Conservation (phyloP, 2,888 invertebrate genomes). For the Boloria euphrosyne region DNA sequence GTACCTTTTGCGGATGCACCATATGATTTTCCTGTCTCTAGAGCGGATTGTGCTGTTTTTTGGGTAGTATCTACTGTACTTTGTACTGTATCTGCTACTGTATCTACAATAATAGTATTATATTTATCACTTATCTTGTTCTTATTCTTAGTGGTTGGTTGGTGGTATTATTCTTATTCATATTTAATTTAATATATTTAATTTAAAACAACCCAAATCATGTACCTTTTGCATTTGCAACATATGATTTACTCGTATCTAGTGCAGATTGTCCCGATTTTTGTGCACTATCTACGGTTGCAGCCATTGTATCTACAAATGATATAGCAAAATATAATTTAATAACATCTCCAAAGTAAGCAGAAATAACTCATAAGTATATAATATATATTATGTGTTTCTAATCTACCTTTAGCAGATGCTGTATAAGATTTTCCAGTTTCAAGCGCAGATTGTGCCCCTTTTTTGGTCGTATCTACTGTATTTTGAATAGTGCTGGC, state of each 20-base stretch:
- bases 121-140: not conserved
- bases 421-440: conserved; percentile 55
- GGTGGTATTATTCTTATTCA: no score
- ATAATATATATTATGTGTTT: not conserved
- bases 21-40: conserved; percentile 44
- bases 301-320: conserved; percentile 38
- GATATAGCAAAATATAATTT: not conserved
- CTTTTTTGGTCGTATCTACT: conserved; percentile 56
- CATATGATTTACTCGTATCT: conserved; percentile 56
- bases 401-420: conserved; percentile 53
- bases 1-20: conserved; percentile 42
- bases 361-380: not conserved
- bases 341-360: not conserved
- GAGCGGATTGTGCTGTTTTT: conserved; percentile 52
- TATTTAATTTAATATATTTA: no score
- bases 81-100: conserved; percentile 34
- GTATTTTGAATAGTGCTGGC: conserved; percentile 49
- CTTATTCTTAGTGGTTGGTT: no score
- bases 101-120: conserved; percentile 33
- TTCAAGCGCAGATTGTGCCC: conserved; percentile 55
- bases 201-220: not conserved
- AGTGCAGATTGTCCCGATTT: conserved; percentile 55
- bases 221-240: conserved; percentile 45
- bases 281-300: conserved; percentile 47
- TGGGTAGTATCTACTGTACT: conserved; percentile 47